Evolutionary conservation across 2,797 vertebrate genomes (phyloP).

Genomic region (Schizothorax lantsangensis): DNA sequence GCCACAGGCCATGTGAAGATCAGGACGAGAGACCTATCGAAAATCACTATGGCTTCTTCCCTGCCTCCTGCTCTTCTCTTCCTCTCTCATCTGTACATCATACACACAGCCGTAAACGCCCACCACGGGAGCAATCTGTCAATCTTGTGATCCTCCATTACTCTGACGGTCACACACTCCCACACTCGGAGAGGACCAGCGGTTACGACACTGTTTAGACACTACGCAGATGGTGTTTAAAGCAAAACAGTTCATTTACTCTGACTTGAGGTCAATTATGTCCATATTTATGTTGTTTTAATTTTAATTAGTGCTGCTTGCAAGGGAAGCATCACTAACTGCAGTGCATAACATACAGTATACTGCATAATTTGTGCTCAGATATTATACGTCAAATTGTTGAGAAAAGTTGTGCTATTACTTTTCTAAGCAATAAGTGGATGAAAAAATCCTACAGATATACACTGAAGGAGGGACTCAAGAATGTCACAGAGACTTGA

Average conservation of each 20-base stretch:
- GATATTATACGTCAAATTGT: background rate
- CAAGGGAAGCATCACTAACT: background rate
- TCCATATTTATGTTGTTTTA: background rate
- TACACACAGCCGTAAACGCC: slow-evolving; percentile 24
- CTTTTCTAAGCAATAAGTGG: background rate
- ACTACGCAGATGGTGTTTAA: background rate
- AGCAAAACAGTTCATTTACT: slow-evolving; percentile 13
- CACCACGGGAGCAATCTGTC: slow-evolving; percentile 45
- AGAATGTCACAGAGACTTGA: background rate
- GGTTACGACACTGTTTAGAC: background rate
- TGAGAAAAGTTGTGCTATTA: background rate
- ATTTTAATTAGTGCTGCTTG: background rate
- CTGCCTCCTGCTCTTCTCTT: slow-evolving; percentile 16
- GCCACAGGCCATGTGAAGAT: slow-evolving; percentile 77
- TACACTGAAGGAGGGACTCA: background rate
- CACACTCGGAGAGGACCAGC: background rate
- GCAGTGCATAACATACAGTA: too few relatives aligned
- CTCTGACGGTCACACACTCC: slow-evolving; percentile 5
- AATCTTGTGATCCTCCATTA: slow-evolving; percentile 37
- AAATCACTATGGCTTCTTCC: slow-evolving; percentile 76
- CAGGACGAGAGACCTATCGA: slow-evolving; percentile 79
- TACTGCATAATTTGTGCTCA: background rate
- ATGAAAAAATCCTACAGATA: background rate
- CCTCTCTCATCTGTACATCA: slow-evolving; percentile 43
- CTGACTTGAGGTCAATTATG: slow-evolving; percentile 15